Percentiles rank a stretch among this genome's conserved stretches.
phyloP scores from a whole-genome alignment of 2,797 vertebrate species.

The Labeo calbasu region DNA sequence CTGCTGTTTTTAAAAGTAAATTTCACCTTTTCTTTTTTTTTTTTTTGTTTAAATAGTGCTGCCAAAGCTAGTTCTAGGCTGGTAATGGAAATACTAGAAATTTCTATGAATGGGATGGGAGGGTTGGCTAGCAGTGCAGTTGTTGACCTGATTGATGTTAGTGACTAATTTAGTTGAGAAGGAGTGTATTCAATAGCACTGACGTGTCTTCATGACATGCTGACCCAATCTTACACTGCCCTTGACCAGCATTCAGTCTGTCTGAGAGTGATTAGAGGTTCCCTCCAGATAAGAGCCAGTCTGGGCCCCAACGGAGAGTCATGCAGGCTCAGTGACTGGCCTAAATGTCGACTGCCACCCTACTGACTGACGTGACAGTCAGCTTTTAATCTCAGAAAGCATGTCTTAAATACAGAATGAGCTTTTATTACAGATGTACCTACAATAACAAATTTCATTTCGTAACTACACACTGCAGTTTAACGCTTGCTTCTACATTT shows the following conservation, averaged over 20 bases:
- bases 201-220: conserved; percentile 5
- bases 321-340: neutral
- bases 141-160: neutral
- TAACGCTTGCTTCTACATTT: neutral
- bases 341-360: neutral
- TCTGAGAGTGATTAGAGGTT: conserved; percentile 13
- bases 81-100: neutral
- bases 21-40: too few species aligned
- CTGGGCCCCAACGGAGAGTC: neutral
- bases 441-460: neutral
- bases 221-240: conserved; percentile 24
- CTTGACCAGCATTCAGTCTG: conserved; percentile 18
- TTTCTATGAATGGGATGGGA: neutral
- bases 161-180: neutral
- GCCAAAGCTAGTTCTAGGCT: neutral
- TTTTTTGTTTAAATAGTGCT: neutral
- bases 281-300: too few species aligned
- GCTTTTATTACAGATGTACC: neutral
- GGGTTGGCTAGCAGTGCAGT: neutral
- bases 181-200: neutral
- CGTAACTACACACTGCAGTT: neutral
- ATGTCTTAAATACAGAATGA: neutral
- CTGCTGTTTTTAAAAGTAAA: too few species aligned
- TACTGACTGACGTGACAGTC: neutral
- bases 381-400: neutral